Conservation (phyloP, 2,888 invertebrate genomes). For the Melanchra persicariae region DNA sequence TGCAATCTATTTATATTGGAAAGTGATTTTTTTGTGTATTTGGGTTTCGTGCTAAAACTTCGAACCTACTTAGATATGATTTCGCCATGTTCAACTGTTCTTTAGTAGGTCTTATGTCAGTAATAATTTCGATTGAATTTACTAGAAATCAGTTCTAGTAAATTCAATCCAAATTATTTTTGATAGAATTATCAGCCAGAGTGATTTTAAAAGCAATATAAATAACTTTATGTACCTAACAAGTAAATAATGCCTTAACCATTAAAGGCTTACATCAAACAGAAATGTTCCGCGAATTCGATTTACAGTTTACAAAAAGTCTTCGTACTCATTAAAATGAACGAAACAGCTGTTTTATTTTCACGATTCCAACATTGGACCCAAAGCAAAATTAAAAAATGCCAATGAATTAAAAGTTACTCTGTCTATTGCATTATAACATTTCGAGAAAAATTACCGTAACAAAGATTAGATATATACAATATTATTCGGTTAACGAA, state of each 20-base stretch:
- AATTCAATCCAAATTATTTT: no score
- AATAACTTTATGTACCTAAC: neutral
- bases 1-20: conserved; percentile 29
- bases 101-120: neutral
- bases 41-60: no score
- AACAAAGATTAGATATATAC: conserved; percentile 20
- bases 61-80: no score
- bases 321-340: no score
- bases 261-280: neutral
- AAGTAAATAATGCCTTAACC: neutral
- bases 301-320: neutral
- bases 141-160: no score
- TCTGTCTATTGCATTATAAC: neutral
- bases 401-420: no score
- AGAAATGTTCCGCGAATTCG: neutral
- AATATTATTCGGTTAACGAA: conserved; percentile 34
- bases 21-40: conserved; percentile 6
- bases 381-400: no score
- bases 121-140: no score
- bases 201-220: neutral
- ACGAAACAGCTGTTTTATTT: no score
- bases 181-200: no score
- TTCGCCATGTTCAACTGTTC: neutral
- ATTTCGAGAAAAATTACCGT: conserved; percentile 15
- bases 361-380: no score